Evolutionary conservation across 1,140 invertebrate genomes (phyloP).

Genomic region (Ctenoplectra terminalis): DNA sequence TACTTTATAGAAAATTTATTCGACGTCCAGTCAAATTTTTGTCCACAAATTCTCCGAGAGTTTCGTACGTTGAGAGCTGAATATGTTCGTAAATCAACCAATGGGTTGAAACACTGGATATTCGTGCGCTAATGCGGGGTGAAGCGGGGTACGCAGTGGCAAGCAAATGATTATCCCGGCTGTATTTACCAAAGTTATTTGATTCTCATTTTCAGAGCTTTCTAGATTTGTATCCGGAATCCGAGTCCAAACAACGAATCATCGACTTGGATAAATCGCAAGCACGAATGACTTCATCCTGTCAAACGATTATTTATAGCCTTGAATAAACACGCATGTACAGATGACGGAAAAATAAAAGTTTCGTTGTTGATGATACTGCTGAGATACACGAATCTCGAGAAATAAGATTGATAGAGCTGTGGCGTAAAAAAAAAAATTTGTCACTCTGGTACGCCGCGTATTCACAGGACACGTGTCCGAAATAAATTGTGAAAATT

Average conservation of each 20-base stretch:
- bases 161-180: neutral
- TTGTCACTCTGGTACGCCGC: slow-evolving; percentile 13
- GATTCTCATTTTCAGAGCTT: neutral
- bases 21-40: slow-evolving; percentile 28
- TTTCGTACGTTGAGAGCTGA: neutral
- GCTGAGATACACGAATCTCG: neutral
- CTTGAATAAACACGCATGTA: too few species aligned
- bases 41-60: neutral
- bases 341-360: neutral
- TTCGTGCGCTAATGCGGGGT: neutral
- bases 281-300: too few species aligned
- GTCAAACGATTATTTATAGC: too few species aligned
- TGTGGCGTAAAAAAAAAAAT: neutral
- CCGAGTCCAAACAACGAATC: neutral
- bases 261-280: too few species aligned
- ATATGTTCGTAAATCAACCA: neutral
- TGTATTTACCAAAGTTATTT: neutral
- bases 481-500: slow-evolving; percentile 13
- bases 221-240: neutral
- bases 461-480: neutral
- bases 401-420: neutral
- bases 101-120: neutral
- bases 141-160: neutral
- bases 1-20: too few species aligned
- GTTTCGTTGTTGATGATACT: too few species aligned